These are phyloP conservation scores for Melanotaenia pygmaea DNA, from an alignment of 2,797 vertebrate species.

Conservation along the genomic window DNA sequence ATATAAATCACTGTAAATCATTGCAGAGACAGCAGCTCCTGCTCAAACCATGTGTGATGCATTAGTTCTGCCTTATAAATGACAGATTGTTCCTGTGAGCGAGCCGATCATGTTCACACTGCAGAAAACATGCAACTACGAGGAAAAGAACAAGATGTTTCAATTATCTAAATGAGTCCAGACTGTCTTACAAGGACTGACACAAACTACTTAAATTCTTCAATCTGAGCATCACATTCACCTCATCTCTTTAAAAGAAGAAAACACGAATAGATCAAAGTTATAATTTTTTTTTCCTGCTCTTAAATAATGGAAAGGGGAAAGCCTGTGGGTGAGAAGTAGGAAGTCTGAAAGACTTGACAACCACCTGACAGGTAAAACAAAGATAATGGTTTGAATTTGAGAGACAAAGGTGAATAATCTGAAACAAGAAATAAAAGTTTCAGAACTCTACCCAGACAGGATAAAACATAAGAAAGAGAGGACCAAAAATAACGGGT, in stretches of 20 bases:
- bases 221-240: neutral
- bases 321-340: neutral
- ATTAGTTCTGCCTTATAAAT: slow-evolving; percentile 32
- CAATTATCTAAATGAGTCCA: slow-evolving; percentile 48
- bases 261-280: neutral
- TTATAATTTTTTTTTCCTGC: neutral
- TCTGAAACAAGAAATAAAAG: slow-evolving; percentile 6
- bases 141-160: slow-evolving; percentile 49
- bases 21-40: slow-evolving; percentile 10
- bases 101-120: slow-evolving; percentile 37
- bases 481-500: neutral
- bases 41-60: slow-evolving; percentile 22
- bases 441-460: neutral
- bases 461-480: too few species aligned
- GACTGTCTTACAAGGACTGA: slow-evolving; percentile 18
- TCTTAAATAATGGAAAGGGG: neutral
- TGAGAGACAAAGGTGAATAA: slow-evolving; percentile 11
- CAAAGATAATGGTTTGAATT: neutral
- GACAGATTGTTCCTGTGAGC: slow-evolving; percentile 38
- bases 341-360: neutral
- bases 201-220: neutral
- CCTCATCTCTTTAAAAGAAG: slow-evolving; percentile 5
- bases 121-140: slow-evolving; percentile 20
- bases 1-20: slow-evolving; percentile 31
- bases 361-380: neutral